Conservation (phyloP, 2,888 invertebrate genomes). For the Tenthredo distinguenda region DNA sequence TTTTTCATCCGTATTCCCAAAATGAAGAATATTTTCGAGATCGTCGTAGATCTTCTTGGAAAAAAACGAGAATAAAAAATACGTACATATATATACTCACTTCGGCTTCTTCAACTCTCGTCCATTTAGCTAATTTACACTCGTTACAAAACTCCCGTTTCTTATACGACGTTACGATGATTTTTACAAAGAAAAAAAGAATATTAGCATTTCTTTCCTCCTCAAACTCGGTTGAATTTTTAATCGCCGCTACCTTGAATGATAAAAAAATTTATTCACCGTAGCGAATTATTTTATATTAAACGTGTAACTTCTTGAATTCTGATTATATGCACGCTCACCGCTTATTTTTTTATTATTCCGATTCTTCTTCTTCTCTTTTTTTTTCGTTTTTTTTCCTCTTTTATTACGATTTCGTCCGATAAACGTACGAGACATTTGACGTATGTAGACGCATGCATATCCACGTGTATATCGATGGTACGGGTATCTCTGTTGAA, state of each 20-base stretch:
- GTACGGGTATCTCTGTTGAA: not conserved
- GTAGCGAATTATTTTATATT: not conserved
- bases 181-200: no score
- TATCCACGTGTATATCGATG: not conserved
- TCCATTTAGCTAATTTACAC: conserved; percentile 27
- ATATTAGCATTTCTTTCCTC: not conserved
- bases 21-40: no score
- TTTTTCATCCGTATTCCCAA: not conserved
- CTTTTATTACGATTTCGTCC: not conserved
- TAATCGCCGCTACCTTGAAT: not conserved
- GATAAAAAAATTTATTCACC: not conserved
- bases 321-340: not conserved
- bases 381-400: not conserved
- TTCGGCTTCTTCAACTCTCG: not conserved
- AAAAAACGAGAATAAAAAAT: no score
- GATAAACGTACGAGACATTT: not conserved
- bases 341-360: not conserved
- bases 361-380: not conserved
- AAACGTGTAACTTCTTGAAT: not conserved
- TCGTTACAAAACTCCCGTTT: conserved; percentile 23
- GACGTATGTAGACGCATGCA: not conserved
- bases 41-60: no score
- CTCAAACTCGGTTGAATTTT: not conserved
- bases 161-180: no score
- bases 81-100: not conserved